Evolutionary conservation across 2,888 invertebrate genomes (phyloP).

Genomic region (Agrotis exclamationis): DNA sequence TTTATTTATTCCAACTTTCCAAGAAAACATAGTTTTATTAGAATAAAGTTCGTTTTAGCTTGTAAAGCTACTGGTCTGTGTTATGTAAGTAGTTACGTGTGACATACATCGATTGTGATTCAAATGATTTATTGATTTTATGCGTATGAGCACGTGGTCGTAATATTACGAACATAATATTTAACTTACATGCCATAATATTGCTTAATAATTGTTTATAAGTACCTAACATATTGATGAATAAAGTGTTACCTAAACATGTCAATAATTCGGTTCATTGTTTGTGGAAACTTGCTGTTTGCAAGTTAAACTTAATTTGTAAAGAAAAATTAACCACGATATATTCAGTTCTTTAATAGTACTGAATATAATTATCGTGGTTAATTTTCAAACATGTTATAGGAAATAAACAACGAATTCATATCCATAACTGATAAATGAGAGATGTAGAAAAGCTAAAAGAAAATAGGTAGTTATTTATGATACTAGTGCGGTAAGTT

Average conservation of each 20-base stretch:
- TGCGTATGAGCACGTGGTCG: constrained; percentile 28
- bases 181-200: constrained; percentile 15
- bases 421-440: no score
- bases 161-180: constrained; percentile 29
- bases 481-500: no score
- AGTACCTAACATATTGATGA: neutral
- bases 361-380: no score
- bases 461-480: no score
- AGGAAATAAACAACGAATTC: neutral
- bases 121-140: constrained; percentile 38
- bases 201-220: constrained; percentile 7
- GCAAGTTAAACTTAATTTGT: neutral
- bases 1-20: constrained; percentile 36
- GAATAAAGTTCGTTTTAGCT: constrained; percentile 27
- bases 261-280: neutral
- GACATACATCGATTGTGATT: constrained; percentile 45
- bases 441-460: no score
- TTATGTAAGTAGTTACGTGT: constrained; percentile 44
- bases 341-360: no score
- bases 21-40: constrained; percentile 28
- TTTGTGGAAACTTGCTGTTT: neutral
- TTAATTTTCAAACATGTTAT: no score
- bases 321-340: no score
- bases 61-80: constrained; percentile 15
- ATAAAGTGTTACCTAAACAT: neutral